phyloP scores from a whole-genome alignment of 1,140 invertebrate genomes.

The Anoplolepis gracilipes region DNA sequence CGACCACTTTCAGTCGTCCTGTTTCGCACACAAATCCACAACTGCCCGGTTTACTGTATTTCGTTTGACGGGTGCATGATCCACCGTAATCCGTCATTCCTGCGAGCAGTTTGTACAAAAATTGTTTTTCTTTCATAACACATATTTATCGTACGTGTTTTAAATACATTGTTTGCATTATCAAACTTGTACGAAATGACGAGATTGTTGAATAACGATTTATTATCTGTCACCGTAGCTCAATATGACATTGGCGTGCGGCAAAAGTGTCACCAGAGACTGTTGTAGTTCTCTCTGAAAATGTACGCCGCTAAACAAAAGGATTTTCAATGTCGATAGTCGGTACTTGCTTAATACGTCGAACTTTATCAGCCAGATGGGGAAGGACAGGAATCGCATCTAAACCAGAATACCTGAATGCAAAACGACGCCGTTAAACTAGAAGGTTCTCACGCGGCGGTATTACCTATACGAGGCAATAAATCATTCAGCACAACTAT shows the following conservation, averaged over 20 bases:
- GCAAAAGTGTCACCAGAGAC: constrained; percentile 55
- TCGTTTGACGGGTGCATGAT: constrained; percentile 52
- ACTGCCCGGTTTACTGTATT: constrained; percentile 69
- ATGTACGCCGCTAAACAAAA: constrained; percentile 68
- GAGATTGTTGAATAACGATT: neutral
- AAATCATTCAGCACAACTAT: constrained; percentile 57
- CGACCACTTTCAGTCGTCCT: constrained; percentile 76
- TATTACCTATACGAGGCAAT: constrained; percentile 43
- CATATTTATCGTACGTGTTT: constrained; percentile 1
- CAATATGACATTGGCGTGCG: constrained; percentile 47
- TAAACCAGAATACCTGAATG: constrained; percentile 69
- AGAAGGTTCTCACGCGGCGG: constrained; percentile 14
- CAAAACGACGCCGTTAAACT: constrained; percentile 57
- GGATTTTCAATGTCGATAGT: constrained; percentile 65
- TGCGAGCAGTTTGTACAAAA: constrained; percentile 22
- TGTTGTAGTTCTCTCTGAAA: constrained; percentile 65
- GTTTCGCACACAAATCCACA: constrained; percentile 77
- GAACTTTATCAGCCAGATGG: constrained; percentile 67
- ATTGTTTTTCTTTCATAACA: neutral
- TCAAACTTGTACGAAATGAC: neutral
- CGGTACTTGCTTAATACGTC: constrained; percentile 57
- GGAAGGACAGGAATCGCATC: constrained; percentile 65
- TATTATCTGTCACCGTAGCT: constrained; percentile 61
- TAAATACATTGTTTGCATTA: neutral
- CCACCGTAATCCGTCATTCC: constrained; percentile 60